These are phyloP conservation scores for Aplidium turbinatum DNA, from an alignment of 23 tunicate species.

Conservation along the genomic window DNA sequence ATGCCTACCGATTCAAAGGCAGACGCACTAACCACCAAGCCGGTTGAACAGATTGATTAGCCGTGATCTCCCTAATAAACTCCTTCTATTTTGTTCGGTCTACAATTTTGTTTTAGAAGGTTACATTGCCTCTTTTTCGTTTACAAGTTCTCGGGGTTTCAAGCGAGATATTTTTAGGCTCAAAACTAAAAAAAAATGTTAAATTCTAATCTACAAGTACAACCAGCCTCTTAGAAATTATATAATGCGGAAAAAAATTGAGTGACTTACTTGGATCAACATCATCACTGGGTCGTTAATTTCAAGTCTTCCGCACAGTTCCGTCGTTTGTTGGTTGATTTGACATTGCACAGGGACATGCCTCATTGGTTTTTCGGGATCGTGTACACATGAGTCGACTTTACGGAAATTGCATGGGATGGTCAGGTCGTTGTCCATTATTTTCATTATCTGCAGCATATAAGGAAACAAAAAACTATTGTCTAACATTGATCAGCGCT, in stretches of 20 bases:
- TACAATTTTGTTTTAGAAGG: no score
- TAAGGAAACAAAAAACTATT: no score
- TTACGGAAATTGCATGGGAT: slow-evolving; percentile 72
- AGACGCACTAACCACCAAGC: no score
- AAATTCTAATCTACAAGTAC: neutral
- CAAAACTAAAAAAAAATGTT: neutral
- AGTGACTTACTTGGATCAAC: slow-evolving; percentile 42
- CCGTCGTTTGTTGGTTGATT: slow-evolving; percentile 84
- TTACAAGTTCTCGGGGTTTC: no score
- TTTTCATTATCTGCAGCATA: slow-evolving; percentile 36
- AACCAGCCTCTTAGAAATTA: neutral
- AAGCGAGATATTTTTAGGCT: neutral
- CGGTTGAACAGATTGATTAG: no score
- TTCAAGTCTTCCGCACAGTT: slow-evolving; percentile 77
- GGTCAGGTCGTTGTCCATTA: slow-evolving; percentile 45
- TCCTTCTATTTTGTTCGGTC: no score
- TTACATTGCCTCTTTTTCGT: no score
- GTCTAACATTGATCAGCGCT: no score
- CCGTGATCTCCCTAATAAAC: no score
- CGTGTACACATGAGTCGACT: slow-evolving; percentile 58
- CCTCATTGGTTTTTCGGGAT: slow-evolving; percentile 47
- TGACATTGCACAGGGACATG: slow-evolving; percentile 35
- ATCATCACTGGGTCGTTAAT: slow-evolving; percentile 88
- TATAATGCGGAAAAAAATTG: neutral
- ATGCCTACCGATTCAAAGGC: no score